Conservation (phyloP, 2,888 invertebrate species). For the Endotricha flammealis region DNA sequence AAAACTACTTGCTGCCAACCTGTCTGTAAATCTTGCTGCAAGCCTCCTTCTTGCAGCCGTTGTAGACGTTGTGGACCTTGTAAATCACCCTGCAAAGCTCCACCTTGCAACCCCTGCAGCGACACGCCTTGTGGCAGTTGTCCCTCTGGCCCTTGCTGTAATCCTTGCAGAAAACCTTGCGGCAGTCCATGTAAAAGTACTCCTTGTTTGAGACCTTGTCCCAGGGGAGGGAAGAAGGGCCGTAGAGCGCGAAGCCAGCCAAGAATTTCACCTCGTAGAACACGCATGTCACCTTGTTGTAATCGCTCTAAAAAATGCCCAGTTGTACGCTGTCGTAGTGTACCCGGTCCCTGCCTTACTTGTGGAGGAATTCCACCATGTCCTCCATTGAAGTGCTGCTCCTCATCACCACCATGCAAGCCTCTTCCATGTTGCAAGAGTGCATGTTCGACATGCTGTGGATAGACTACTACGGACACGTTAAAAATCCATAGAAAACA, state of each 20-base stretch:
- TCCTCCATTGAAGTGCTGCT: constrained; percentile 37
- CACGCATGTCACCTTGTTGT: constrained; percentile 52
- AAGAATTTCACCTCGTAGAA: constrained; percentile 44
- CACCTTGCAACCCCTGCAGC: constrained; percentile 14
- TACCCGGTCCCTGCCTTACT: constrained; percentile 38
- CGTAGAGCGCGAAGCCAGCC: constrained; percentile 47
- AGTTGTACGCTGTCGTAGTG: constrained; percentile 49
- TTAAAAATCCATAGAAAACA: no score
- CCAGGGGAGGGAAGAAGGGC: constrained; percentile 41
- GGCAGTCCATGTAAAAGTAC: constrained; percentile 40
- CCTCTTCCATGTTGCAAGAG: constrained; percentile 31
- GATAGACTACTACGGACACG: no score
- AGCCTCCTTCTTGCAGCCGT: neutral
- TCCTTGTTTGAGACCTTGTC: constrained; percentile 53
- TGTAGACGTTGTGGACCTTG: constrained; percentile 11
- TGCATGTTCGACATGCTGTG: constrained; percentile 28
- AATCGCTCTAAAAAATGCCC: constrained; percentile 51
- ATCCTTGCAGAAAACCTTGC: constrained; percentile 25
- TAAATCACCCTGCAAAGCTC: constrained; percentile 12
- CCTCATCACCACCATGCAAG: constrained; percentile 30
- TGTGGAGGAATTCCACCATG: constrained; percentile 32
- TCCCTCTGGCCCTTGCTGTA: constrained; percentile 3
- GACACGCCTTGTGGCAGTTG: constrained; percentile 13
- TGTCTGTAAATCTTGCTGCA: constrained; percentile 19
- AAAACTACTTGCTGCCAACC: constrained; percentile 14